Percentiles rank a stretch among this genome's conserved stretches.
phyloP scores from a whole-genome alignment of 2,888 invertebrate genomes.

The Euplagia quadripunctaria region DNA sequence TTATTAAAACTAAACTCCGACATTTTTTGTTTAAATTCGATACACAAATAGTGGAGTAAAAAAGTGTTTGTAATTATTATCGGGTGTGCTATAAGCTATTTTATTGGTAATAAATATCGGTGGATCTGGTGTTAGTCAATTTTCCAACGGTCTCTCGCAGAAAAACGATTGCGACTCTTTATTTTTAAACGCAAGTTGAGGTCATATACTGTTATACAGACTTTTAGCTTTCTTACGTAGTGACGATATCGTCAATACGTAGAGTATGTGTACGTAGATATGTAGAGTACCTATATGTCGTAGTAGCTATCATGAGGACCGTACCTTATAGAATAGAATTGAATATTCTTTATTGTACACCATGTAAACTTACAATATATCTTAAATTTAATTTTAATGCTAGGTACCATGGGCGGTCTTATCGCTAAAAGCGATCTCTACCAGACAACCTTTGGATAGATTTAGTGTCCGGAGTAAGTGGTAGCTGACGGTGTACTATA shows the following conservation, averaged over 20 bases:
- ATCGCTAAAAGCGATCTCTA: too few relatives aligned
- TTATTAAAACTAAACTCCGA: constrained; percentile 57
- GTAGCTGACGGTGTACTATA: too few relatives aligned
- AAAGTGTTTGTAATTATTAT: constrained; percentile 68
- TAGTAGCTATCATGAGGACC: neutral
- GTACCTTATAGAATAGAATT: neutral
- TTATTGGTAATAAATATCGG: constrained; percentile 83
- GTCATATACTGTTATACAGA: constrained; percentile 59
- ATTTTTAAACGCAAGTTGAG: constrained; percentile 73
- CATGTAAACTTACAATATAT: too few relatives aligned
- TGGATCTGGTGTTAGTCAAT: constrained; percentile 69
- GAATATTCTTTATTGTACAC: too few relatives aligned
- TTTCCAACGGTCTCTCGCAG: constrained; percentile 58
- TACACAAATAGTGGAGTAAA: constrained; percentile 56
- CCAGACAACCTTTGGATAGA: too few relatives aligned
- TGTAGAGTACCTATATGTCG: too few relatives aligned
- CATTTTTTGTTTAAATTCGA: constrained; percentile 65
- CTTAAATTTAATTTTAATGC: too few relatives aligned
- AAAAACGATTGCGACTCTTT: constrained; percentile 65
- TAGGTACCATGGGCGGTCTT: too few relatives aligned
- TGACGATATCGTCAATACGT: too few relatives aligned
- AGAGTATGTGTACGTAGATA: too few relatives aligned
- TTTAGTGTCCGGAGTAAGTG: too few relatives aligned
- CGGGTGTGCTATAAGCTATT: constrained; percentile 62
- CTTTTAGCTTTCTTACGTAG: constrained; percentile 32